Evolutionary conservation across 1,140 invertebrate species (phyloP), one percentile per base, ranked within the genome.

Genomic region (Paraescarpia echinospica): DNA sequence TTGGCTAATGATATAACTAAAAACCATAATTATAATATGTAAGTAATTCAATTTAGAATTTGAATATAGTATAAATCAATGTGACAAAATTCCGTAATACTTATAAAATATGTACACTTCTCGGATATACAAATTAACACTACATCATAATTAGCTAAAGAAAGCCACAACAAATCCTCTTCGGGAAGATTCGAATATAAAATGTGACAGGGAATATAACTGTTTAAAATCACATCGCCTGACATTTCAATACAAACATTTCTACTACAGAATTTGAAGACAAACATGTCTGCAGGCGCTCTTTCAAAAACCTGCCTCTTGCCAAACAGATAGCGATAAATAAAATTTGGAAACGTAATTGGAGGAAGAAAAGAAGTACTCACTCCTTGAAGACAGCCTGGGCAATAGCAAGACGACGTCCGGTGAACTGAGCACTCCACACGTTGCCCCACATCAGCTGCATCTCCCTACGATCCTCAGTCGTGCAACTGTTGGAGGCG

Each of bases 381-480:
- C 22, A 92, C 92, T 89, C 92, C 35, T 89, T 90, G 34, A 89
- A 92, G 92, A 92, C 89, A 90, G 92, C 77, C 92, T 90, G n/a
- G 89, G 92, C 92, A 33, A 92, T 35, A 33, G n/a, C 88, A 35
- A 89, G 88, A 90, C 92, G 89, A n/a, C 89, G 34, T 89, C 92
- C 92, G 34, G 77, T 90, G 89, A 35, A 35, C 77, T 92, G 89
- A 22, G 92, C 92, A 14, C 92, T 92, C 89, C 77, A 92, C 2
- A 92, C 48, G 0, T 35, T 33, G 89, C 34, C 9, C 92, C 92
- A 92, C 33, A 89, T 33, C 5, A 34, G 27, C 92, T 90, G 77
- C 31, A 92, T 59, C 92, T 92, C 89, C 88, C 22, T 89, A 41
- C 92, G 31, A 35, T 89, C 89, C 88, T 89, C 34, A 9, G 89